phyloP scores from a whole-genome alignment of 1,140 invertebrate species.

The Hypothenemus hampei region DNA sequence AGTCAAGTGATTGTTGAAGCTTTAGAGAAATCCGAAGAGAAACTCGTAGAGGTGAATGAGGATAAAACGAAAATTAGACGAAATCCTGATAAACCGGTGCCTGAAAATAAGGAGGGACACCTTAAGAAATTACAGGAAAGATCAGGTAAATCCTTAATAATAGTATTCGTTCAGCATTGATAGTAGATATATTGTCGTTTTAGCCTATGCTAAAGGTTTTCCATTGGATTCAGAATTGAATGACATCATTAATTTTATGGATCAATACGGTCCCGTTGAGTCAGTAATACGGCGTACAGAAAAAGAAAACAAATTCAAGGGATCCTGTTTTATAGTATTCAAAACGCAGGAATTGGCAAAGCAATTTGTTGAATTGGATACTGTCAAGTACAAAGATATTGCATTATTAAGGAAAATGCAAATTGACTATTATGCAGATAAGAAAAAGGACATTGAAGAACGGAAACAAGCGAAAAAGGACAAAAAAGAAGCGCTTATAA shows the following conservation, averaged over 20 bases:
- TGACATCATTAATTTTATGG: slow-evolving; percentile 70
- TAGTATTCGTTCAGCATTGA: too few species aligned
- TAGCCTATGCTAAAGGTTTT: slow-evolving; percentile 86
- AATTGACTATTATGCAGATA: slow-evolving; percentile 63
- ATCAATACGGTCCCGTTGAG: slow-evolving; percentile 65
- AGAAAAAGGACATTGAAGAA: slow-evolving; percentile 62
- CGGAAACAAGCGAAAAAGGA: slow-evolving; percentile 53
- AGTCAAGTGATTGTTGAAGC: slow-evolving; percentile 66
- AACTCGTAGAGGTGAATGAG: slow-evolving; percentile 75
- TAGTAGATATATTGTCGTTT: too few species aligned
- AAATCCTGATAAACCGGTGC: slow-evolving; percentile 68
- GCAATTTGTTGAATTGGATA: slow-evolving; percentile 56
- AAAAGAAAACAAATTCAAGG: slow-evolving; percentile 73
- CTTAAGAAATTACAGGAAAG: slow-evolving; percentile 69
- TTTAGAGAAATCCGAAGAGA: slow-evolving; percentile 67
- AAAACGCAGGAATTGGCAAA: slow-evolving; percentile 67
- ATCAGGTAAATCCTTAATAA: slow-evolving; percentile 55
- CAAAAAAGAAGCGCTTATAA: slow-evolving; percentile 46
- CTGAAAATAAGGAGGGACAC: slow-evolving; percentile 78
- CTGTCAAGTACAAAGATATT: slow-evolving; percentile 67
- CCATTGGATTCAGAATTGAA: slow-evolving; percentile 65
- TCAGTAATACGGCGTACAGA: slow-evolving; percentile 67
- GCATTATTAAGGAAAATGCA: slow-evolving; percentile 69
- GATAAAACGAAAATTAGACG: slow-evolving; percentile 78
- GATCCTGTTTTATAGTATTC: slow-evolving; percentile 85